Conservation (phyloP, 92 coral and sea anemone species). For the Epizoanthus scotinus region DNA sequence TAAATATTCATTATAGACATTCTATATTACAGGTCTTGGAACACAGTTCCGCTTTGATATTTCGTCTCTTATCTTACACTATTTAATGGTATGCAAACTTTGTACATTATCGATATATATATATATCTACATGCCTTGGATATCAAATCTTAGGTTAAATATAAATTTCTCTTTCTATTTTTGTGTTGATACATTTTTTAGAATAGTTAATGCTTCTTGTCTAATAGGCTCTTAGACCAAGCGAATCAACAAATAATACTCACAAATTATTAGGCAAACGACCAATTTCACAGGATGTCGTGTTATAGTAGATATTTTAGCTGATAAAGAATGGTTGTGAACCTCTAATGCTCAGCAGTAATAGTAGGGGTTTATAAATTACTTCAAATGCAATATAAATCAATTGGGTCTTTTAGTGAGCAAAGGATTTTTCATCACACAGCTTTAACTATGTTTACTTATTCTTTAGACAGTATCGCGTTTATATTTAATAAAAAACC, state of each 20-base stretch:
- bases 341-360: too few species aligned
- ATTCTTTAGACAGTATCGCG: too few species aligned
- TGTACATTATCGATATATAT: background rate
- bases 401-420: too few species aligned
- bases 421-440: too few species aligned
- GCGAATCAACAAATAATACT: background rate
- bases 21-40: constrained; percentile 34
- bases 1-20: constrained; percentile 43
- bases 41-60: constrained; percentile 28
- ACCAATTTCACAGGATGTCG: too few species aligned
- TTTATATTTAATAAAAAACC: too few species aligned
- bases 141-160: constrained; percentile 24
- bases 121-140: constrained; percentile 26
- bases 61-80: constrained; percentile 18
- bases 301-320: too few species aligned
- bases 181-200: constrained; percentile 11
- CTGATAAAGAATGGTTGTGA: too few species aligned
- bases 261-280: too few species aligned
- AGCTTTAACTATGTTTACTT: too few species aligned
- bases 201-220: background rate
- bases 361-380: too few species aligned
- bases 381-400: too few species aligned
- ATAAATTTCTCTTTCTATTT: constrained; percentile 11
- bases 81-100: background rate
- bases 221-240: background rate